Conservation (phyloP, 1,140 invertebrate genomes). For the Macrotrachela quadricornifera region DNA sequence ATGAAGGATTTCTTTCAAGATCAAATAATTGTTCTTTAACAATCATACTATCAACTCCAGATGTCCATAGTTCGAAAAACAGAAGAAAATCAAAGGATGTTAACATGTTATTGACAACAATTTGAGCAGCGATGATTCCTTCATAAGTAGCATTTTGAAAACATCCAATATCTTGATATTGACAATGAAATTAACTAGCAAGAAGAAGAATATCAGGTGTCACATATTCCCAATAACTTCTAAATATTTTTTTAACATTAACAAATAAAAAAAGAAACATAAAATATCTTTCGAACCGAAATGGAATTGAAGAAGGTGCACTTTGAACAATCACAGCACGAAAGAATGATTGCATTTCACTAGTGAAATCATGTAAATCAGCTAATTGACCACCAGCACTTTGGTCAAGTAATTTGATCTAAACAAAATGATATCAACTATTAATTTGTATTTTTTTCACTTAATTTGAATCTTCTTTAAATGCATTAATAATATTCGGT, state of each 20-base stretch:
- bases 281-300: no score
- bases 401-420: no score
- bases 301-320: no score
- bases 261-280: no score
- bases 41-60: neutral
- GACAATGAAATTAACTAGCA: neutral
- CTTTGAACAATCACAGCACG: no score
- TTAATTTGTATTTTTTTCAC: neutral
- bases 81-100: constrained; percentile 1
- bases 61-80: constrained; percentile 6
- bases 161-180: neutral
- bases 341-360: no score
- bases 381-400: no score
- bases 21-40: constrained; percentile 1
- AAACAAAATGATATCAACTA: no score
- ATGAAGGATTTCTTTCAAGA: neutral
- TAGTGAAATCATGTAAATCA: no score
- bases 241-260: no score
- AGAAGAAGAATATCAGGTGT: no score
- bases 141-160: neutral
- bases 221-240: no score
- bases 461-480: constrained; percentile 15
- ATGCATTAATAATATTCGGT: constrained; percentile 15
- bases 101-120: neutral
- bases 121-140: constrained; percentile 5